Conservation (phyloP, 2,888 invertebrate genomes). For the Vandiemenella viatica region DNA sequence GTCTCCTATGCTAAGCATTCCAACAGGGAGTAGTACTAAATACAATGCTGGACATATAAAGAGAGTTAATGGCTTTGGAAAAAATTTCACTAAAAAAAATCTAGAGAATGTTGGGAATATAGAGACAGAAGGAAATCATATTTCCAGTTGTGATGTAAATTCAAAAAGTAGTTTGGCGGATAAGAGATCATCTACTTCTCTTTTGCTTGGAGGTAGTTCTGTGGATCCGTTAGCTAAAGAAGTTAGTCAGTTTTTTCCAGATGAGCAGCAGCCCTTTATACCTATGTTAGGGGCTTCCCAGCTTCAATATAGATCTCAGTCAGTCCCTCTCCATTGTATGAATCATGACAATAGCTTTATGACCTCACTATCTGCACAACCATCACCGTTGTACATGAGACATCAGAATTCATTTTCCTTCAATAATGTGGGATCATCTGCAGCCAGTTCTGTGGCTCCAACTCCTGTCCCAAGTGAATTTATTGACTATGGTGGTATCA, state of each 20-base stretch:
- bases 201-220: not conserved
- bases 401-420: slow-evolving; percentile 26
- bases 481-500: slow-evolving; percentile 40
- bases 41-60: not conserved
- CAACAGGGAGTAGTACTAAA: not conserved
- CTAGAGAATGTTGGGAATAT: too few relatives aligned
- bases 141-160: not conserved
- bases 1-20: slow-evolving; percentile 10
- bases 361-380: slow-evolving; percentile 20
- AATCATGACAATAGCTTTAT: slow-evolving; percentile 29
- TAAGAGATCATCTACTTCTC: not conserved
- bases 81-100: too few relatives aligned
- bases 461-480: slow-evolving; percentile 58
- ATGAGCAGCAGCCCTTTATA: slow-evolving; percentile 23
- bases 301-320: slow-evolving; percentile 47
- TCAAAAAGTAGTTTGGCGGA: not conserved
- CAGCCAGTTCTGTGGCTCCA: slow-evolving; percentile 48
- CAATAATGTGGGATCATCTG: slow-evolving; percentile 27
- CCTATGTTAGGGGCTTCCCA: slow-evolving; percentile 10
- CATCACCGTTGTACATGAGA: slow-evolving; percentile 10
- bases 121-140: not conserved
- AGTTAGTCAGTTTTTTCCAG: slow-evolving; percentile 46
- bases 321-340: slow-evolving; percentile 56
- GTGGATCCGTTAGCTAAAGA: slow-evolving; percentile 30
- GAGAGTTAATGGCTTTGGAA: not conserved